These are phyloP conservation scores for Agrochola litura DNA, from an alignment of 2,888 invertebrate species.

Conservation along the genomic window DNA sequence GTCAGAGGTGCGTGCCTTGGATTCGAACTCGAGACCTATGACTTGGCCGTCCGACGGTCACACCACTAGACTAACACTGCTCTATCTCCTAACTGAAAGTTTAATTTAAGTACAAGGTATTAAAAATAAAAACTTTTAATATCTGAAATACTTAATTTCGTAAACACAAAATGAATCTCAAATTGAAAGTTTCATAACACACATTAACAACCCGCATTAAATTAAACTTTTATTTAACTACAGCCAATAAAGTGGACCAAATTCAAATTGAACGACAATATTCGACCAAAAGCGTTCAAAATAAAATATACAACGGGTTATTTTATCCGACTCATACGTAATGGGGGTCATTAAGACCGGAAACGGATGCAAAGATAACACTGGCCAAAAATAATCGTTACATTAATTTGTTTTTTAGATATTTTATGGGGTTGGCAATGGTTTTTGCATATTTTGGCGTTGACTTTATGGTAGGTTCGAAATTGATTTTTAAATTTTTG, in stretches of 20 bases:
- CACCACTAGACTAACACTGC: too few species aligned
- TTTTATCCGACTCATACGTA: conserved; percentile 60
- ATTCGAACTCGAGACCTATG: too few species aligned
- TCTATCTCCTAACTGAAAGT: not conserved
- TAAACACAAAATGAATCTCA: not conserved
- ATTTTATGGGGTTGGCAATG: conserved; percentile 41
- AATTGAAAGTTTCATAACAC: conserved; percentile 19
- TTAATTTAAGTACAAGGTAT: not conserved
- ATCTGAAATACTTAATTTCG: not conserved
- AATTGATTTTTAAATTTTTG: not conserved
- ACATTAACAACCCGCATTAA: conserved; percentile 16
- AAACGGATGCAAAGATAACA: conserved; percentile 61
- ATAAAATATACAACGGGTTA: conserved; percentile 59
- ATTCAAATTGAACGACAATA: conserved; percentile 52
- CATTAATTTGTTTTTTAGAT: conserved; percentile 54
- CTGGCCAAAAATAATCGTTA: conserved; percentile 52
- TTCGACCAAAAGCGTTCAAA: conserved; percentile 38
- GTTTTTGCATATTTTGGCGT: conserved; percentile 24
- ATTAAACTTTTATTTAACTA: conserved; percentile 47
- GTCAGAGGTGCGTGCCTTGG: too few species aligned
- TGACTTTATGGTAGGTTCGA: not conserved
- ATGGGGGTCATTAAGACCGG: conserved; percentile 62
- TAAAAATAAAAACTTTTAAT: not conserved
- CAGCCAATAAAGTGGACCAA: conserved; percentile 29
- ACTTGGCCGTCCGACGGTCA: too few species aligned